Percentiles rank a stretch among this genome's conserved stretches.
phyloP scores from a whole-genome alignment of 1,140 invertebrate species.

The Anastrepha obliqua region DNA sequence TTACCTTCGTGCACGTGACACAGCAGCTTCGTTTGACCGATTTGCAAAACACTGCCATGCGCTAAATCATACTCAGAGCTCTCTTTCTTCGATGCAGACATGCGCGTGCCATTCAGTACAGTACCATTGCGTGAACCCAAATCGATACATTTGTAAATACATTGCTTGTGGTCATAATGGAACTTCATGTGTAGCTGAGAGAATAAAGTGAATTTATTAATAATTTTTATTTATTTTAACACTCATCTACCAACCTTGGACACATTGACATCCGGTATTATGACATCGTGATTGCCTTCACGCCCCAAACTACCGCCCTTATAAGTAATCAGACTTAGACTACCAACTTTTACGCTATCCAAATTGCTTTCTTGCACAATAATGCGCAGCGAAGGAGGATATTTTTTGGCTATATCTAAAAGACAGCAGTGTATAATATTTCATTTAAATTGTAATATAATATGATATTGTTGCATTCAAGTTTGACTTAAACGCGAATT shows the following conservation, averaged over 20 bases:
- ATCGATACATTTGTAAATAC: constrained; percentile 84
- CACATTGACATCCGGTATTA: constrained; percentile 87
- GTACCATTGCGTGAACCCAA: constrained; percentile 92
- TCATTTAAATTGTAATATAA: constrained; percentile 26
- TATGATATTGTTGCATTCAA: background rate
- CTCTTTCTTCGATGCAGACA: constrained; percentile 83
- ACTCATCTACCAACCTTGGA: constrained; percentile 79
- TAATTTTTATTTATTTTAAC: constrained; percentile 25
- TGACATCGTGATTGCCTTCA: constrained; percentile 84
- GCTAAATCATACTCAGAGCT: constrained; percentile 79
- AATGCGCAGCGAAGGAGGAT: constrained; percentile 91
- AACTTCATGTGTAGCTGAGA: constrained; percentile 86
- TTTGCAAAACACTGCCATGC: constrained; percentile 85
- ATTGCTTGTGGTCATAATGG: constrained; percentile 78
- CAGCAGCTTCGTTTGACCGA: constrained; percentile 84
- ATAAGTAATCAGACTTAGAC: constrained; percentile 89
- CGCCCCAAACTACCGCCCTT: constrained; percentile 90
- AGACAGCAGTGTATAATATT: background rate
- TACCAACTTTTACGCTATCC: constrained; percentile 82
- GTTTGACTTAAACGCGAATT: constrained; percentile 63
- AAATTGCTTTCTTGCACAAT: constrained; percentile 86
- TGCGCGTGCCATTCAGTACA: constrained; percentile 84
- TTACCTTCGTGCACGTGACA: constrained; percentile 91
- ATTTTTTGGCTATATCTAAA: constrained; percentile 81
- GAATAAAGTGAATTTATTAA: constrained; percentile 46